Evolutionary conservation across 2,797 vertebrate species (phyloP).

Genomic region (Falco naumanni): DNA sequence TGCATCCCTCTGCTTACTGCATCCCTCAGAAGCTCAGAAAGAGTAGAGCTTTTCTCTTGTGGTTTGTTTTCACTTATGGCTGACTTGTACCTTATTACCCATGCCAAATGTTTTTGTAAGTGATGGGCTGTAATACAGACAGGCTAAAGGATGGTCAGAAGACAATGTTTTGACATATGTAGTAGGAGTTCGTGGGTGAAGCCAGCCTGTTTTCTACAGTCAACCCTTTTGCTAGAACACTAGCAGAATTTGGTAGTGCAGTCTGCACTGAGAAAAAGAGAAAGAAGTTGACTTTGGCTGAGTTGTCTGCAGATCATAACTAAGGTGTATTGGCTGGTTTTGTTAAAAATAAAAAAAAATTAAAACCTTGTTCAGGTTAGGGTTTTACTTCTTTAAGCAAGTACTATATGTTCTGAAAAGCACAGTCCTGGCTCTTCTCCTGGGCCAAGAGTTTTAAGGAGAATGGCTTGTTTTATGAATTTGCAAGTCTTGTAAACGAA

Average conservation of each 20-base stretch:
- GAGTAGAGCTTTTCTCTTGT: neutral
- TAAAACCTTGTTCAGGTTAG: neutral
- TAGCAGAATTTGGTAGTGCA: neutral
- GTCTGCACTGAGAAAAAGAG: neutral
- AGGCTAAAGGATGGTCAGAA: neutral
- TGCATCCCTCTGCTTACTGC: neutral
- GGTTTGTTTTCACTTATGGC: neutral
- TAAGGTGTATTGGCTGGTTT: neutral
- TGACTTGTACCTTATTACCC: neutral
- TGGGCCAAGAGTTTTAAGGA: neutral
- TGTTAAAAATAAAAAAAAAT: neutral
- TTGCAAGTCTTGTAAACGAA: neutral
- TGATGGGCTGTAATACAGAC: neutral
- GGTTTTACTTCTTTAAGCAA: neutral
- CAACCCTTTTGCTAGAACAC: neutral
- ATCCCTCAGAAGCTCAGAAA: neutral
- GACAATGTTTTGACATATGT: neutral
- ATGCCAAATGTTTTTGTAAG: neutral
- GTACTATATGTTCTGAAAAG: neutral
- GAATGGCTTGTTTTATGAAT: neutral
- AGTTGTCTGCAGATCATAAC: neutral
- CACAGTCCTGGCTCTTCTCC: neutral
- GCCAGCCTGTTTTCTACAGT: neutral
- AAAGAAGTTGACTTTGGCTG: neutral
- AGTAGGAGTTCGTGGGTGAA: neutral